Conservation (phyloP, 1,140 invertebrate genomes). For the Drosophila miranda region DNA sequence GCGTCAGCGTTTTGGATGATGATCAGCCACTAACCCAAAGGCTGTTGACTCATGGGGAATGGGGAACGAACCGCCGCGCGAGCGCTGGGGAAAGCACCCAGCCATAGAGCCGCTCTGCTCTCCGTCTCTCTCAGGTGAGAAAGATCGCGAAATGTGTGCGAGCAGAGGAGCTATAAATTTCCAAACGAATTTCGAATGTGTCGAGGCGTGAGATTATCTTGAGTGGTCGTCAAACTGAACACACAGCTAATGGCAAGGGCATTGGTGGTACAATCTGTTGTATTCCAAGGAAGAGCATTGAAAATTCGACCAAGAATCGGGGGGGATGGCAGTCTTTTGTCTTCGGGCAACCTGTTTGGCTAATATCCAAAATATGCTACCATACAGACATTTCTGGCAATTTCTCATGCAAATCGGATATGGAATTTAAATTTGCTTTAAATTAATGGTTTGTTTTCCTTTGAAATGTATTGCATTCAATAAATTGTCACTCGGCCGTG, state of each 20-base stretch:
- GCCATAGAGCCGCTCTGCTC: constrained; percentile 25
- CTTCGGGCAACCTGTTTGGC: constrained; percentile 31
- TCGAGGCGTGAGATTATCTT: no score
- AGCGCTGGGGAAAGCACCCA: constrained; percentile 14
- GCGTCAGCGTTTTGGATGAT: constrained; percentile 22
- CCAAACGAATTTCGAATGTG: no score
- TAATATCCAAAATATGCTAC: constrained; percentile 20
- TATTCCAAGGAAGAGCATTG: constrained; percentile 7
- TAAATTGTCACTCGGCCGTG: constrained; percentile 63
- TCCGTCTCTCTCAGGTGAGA: constrained; percentile 19
- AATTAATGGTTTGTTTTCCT: constrained; percentile 25
- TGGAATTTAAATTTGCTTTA: constrained; percentile 13
- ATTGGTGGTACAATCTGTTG: no score
- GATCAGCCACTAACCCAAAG: constrained; percentile 12
- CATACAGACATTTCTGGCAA: not conserved
- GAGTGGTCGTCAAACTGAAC: no score
- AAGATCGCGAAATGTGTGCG: not conserved
- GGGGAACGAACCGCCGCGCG: not conserved
- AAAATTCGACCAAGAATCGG: not conserved
- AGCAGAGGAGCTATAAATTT: no score
- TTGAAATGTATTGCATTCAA: constrained; percentile 61
- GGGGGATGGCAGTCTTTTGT: constrained; percentile 20
- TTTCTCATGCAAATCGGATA: constrained; percentile 34
- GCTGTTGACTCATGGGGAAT: constrained; percentile 38
- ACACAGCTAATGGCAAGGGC: no score